Evolutionary conservation across 2,888 invertebrate species (phyloP), one percentile per base, ranked within the genome.

Genomic region (Phyllotreta striolata): DNA sequence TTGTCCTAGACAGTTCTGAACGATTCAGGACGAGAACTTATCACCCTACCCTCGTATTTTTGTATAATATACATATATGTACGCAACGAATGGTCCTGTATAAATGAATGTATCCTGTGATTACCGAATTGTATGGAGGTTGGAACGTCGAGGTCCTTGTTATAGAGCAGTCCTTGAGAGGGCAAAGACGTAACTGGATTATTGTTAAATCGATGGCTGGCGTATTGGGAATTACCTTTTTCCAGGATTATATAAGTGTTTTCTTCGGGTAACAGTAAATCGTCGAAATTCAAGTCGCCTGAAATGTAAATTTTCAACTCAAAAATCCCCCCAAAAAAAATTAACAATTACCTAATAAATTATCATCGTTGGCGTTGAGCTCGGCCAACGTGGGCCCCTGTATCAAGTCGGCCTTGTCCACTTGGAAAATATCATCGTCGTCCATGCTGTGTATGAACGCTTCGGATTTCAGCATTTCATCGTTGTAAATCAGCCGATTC

Each of bases 341-440:
- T 39, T 41, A 10, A 41, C 9, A n/a, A 41, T 61, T 66, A 77
- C 91, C 92, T 61, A 92, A 79, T 46, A 94, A 85, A 39, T 89
- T 90, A 71, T 94, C 93, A 69, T 93, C 93, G 74, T 93, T 93
- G 12, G 91, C 91, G 82, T 93, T 93, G 56, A 95, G 81, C 78
- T 95, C 94, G 0, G 93, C 92, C 60, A 95, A 84, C 67, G 93
- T 93, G 0, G 93, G 91, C 3, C 91, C 81, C 80, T 92, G 89
- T 73, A 94, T 91, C 67, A 92, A 84, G 82, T 94, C 94, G 41
- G 91, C 88, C 82, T 93, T 92, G 80, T 95, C 94, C 59, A 93
- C 92, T 85, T 93, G 89, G 79, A 94, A 93, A 74, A 93, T 93
- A 77, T 93, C 94, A 78, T 94, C 94, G 75, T 94, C 93, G 76